phyloP scores from a whole-genome alignment of 2,888 invertebrate species.

The Boloria euphrosyne region DNA sequence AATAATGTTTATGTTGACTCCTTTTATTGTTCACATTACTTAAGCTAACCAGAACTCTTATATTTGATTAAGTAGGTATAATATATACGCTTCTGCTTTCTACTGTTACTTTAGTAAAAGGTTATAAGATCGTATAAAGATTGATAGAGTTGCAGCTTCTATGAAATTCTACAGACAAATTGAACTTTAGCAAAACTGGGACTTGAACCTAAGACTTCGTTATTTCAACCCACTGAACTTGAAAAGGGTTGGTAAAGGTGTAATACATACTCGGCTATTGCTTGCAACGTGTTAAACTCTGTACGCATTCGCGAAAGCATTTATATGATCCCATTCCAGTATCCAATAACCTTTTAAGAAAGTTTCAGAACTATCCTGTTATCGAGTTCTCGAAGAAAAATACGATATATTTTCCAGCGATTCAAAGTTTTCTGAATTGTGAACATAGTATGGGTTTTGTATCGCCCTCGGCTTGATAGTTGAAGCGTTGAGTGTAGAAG shows the following conservation, averaged over 20 bases:
- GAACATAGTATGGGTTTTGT: conserved; percentile 39
- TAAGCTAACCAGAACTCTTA: too few species aligned
- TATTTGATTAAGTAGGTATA: too few species aligned
- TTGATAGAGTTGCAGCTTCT: too few species aligned
- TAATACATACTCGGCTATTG: background rate
- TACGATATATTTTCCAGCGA: conserved; percentile 52
- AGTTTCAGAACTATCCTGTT: conserved; percentile 53
- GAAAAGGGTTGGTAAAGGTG: too few species aligned
- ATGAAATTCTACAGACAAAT: background rate
- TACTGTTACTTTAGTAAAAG: too few species aligned
- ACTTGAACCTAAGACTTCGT: too few species aligned
- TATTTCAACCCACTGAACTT: too few species aligned
- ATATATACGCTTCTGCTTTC: too few species aligned
- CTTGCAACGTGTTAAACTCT: conserved; percentile 1
- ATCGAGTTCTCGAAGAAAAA: conserved; percentile 58
- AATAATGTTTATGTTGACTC: too few species aligned
- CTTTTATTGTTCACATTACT: too few species aligned
- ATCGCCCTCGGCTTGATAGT: conserved; percentile 34
- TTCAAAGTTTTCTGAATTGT: conserved; percentile 43
- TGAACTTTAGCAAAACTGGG: background rate
- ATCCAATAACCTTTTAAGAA: conserved; percentile 58
- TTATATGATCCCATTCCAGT: conserved; percentile 38
- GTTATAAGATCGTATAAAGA: too few species aligned
- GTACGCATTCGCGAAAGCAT: conserved; percentile 22
- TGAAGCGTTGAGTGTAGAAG: conserved; percentile 23